Conservation (phyloP, 2,113 vertebrate genomes). For the Hemiscyllium ocellatum region DNA sequence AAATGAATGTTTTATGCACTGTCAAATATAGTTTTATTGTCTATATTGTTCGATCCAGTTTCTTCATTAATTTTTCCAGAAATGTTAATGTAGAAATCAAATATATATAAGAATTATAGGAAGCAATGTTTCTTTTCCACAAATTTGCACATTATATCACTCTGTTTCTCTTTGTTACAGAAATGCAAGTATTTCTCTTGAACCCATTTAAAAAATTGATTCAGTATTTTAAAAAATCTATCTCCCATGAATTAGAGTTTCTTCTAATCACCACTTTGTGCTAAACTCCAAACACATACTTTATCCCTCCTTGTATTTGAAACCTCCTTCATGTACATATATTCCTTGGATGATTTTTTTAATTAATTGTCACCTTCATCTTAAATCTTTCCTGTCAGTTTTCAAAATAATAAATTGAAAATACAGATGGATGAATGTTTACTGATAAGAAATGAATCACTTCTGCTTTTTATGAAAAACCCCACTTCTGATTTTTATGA, state of each 20-base stretch:
- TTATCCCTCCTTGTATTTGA: neutral
- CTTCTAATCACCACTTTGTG: neutral
- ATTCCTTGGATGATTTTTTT: neutral
- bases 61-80: neutral
- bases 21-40: neutral
- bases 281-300: neutral
- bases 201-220: neutral
- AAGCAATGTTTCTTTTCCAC: neutral
- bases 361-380: neutral
- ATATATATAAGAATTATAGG: neutral
- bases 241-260: neutral
- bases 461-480: neutral
- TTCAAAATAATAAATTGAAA: neutral
- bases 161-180: neutral
- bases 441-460: no score
- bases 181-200: neutral
- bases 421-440: no score
- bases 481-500: neutral
- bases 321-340: neutral
- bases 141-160: neutral
- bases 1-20: neutral
- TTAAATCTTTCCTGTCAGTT: neutral
- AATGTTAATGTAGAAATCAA: neutral
- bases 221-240: neutral
- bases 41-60: neutral